Evolutionary conservation across 1,140 invertebrate species (phyloP).

Genomic region (Trachymyrmex septentrionalis): DNA sequence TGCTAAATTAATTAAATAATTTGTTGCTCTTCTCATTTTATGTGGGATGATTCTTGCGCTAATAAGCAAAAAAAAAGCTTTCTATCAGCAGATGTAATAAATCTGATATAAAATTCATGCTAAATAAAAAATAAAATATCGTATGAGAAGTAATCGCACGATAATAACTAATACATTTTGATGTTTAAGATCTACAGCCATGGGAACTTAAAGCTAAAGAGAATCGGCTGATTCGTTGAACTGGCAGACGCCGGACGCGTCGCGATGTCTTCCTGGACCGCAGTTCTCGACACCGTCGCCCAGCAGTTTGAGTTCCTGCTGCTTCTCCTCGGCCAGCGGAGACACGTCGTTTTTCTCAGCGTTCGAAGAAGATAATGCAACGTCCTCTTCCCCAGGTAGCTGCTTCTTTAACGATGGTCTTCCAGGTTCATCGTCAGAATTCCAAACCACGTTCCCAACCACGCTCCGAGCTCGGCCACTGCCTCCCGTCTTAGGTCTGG

Average conservation of each 20-base stretch:
- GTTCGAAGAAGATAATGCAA: neutral
- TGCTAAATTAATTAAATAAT: slow-evolving; percentile 10
- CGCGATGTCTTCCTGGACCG: slow-evolving; percentile 81
- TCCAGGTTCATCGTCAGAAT: neutral
- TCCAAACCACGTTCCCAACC: neutral
- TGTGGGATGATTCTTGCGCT: neutral
- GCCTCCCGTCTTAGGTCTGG: slow-evolving; percentile 14
- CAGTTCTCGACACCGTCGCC: slow-evolving; percentile 83
- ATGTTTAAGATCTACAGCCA: slow-evolving; percentile 18
- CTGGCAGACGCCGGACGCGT: slow-evolving; percentile 79
- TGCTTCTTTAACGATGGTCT: slow-evolving; percentile 69
- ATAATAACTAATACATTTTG: neutral
- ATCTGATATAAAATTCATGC: neutral
- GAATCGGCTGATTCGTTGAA: slow-evolving; percentile 28
- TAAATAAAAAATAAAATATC: slow-evolving; percentile 30
- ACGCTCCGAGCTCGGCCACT: slow-evolving; percentile 5
- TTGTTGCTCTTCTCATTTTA: neutral
- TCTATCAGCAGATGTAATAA: neutral
- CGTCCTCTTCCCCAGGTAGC: slow-evolving; percentile 29
- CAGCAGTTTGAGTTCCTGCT: slow-evolving; percentile 76
- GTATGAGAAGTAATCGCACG: neutral
- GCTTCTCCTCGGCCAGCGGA: slow-evolving; percentile 33
- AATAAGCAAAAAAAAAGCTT: neutral
- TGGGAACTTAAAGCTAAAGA: neutral
- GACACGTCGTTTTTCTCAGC: slow-evolving; percentile 39